A percentile compares a stretch with the other conserved stretches of the same genome.
Evolutionary conservation across 2,888 invertebrate species (phyloP).

Genomic region (Cheilosia soror): DNA sequence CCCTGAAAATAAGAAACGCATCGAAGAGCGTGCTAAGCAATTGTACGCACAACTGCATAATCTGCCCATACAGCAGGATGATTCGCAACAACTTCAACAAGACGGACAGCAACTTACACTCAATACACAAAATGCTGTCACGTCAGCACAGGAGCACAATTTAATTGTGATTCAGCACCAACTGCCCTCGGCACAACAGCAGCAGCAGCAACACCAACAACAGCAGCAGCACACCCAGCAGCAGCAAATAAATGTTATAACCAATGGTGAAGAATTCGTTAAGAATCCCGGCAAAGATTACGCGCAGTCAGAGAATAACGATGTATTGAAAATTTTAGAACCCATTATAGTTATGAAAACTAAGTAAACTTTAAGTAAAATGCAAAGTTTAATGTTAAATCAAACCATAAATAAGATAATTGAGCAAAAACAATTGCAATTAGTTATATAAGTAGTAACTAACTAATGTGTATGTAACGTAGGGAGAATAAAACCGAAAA

Average conservation of each 20-base stretch:
- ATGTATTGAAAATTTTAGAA: slow-evolving; percentile 83
- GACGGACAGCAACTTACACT: slow-evolving; percentile 75
- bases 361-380: slow-evolving; percentile 79
- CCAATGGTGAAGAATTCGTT: slow-evolving; percentile 75
- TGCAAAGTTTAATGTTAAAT: slow-evolving; percentile 22
- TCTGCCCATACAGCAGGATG: slow-evolving; percentile 54
- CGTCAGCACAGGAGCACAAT: slow-evolving; percentile 57
- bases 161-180: slow-evolving; percentile 57
- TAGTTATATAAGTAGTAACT: slow-evolving; percentile 73
- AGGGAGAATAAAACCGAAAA: slow-evolving; percentile 58
- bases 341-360: slow-evolving; percentile 84
- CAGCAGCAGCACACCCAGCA: slow-evolving; percentile 53
- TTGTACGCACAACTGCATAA: slow-evolving; percentile 80
- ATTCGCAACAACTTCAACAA: slow-evolving; percentile 76
- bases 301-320: slow-evolving; percentile 82
- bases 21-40: slow-evolving; percentile 79
- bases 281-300: slow-evolving; percentile 80
- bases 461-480: slow-evolving; percentile 73
- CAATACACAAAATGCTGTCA: slow-evolving; percentile 37
- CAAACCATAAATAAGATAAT: slow-evolving; percentile 63
- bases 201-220: slow-evolving; percentile 48
- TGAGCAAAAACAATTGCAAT: slow-evolving; percentile 51
- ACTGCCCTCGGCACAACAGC: slow-evolving; percentile 64
- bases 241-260: slow-evolving; percentile 65
- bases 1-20: slow-evolving; percentile 78